These are phyloP conservation scores for Recurvirostra avosetta DNA, from an alignment of 2,113 vertebrate species.

Conservation along the genomic window DNA sequence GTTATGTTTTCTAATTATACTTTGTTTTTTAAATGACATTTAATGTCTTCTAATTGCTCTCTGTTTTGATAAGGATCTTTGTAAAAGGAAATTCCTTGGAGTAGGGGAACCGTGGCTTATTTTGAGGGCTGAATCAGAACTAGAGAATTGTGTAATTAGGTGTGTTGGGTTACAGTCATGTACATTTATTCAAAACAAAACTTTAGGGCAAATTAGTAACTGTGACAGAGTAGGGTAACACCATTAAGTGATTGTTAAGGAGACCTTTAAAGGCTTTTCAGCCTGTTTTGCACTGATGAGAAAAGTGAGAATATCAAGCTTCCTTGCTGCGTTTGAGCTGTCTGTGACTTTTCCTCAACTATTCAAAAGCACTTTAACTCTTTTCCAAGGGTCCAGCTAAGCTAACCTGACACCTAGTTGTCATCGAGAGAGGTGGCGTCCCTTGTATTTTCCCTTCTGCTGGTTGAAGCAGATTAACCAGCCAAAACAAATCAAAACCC, in stretches of 20 bases:
- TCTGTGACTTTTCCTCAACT: not conserved
- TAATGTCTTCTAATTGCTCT: not conserved
- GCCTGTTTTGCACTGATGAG: not conserved
- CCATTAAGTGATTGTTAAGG: not conserved
- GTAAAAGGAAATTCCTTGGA: not conserved
- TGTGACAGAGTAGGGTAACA: not conserved
- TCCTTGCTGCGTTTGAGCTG: not conserved
- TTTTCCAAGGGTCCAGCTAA: not conserved
- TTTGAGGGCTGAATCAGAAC: not conserved
- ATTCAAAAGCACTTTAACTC: not conserved
- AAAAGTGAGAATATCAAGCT: not conserved
- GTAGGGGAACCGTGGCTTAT: not conserved
- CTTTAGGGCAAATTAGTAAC: not conserved
- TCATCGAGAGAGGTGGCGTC: not conserved
- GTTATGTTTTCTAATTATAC: not conserved
- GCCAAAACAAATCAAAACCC: not conserved
- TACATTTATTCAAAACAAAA: not conserved
- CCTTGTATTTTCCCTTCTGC: not conserved
- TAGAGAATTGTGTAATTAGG: not conserved
- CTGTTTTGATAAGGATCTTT: not conserved
- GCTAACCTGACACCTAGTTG: not conserved
- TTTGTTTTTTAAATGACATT: not conserved
- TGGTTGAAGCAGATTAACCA: not conserved
- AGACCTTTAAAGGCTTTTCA: not conserved
- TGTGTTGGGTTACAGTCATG: not conserved